A percentile compares a stretch with the other conserved stretches of the same genome.
These are phyloP conservation scores for Atopsyche davidsoni DNA, from an alignment of 1,140 invertebrate species.

Conservation along the genomic window DNA sequence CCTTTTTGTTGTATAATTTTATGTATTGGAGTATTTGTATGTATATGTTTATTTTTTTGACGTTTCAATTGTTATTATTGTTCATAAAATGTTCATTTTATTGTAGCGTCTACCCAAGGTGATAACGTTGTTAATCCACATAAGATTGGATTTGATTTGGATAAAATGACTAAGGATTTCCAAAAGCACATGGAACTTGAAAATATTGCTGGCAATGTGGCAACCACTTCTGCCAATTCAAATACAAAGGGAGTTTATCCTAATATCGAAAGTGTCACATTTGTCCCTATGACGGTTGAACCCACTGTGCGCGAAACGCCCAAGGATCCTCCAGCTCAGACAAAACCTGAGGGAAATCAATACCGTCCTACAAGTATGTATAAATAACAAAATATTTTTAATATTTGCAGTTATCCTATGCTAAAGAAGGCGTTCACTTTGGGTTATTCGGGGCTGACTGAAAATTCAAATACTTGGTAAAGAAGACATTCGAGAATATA, in stretches of 20 bases:
- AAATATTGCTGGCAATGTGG: too few relatives aligned
- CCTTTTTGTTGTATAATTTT: neutral
- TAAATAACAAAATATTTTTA: too few relatives aligned
- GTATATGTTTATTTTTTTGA: neutral
- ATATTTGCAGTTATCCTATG: neutral
- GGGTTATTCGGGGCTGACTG: neutral
- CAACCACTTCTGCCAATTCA: too few relatives aligned
- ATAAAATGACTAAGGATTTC: slow-evolving; percentile 14
- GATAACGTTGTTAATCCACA: neutral
- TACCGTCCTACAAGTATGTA: too few relatives aligned
- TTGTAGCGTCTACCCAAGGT: slow-evolving; percentile 2
- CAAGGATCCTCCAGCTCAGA: too few relatives aligned
- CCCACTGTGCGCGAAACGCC: too few relatives aligned
- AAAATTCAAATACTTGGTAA: too few relatives aligned
- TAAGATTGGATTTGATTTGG: slow-evolving; percentile 19
- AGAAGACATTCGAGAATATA: too few relatives aligned
- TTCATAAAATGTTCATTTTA: neutral
- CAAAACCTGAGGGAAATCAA: too few relatives aligned
- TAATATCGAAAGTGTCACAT: too few relatives aligned
- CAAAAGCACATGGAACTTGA: slow-evolving; percentile 9
- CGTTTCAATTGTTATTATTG: neutral
- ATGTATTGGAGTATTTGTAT: neutral
- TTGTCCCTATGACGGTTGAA: too few relatives aligned
- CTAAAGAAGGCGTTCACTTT: slow-evolving; percentile 3
- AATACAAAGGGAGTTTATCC: too few relatives aligned